These are phyloP conservation scores for Thamnaconus septentrionalis DNA, from an alignment of 2,113 vertebrate genomes.

Conservation along the genomic window DNA sequence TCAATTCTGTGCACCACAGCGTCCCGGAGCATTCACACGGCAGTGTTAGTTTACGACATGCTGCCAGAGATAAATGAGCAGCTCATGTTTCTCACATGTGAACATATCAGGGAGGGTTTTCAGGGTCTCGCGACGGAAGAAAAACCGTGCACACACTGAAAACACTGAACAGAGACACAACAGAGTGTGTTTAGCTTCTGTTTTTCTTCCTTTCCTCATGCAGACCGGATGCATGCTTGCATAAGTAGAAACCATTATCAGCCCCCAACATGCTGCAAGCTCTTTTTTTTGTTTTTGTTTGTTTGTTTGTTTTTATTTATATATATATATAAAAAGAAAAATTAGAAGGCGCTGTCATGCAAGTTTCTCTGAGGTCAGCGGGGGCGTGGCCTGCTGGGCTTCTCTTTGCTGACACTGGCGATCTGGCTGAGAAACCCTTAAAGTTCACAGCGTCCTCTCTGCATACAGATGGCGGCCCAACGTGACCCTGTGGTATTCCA, in stretches of 20 bases:
- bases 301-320: too few species aligned
- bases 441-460: slow-evolving; percentile 46
- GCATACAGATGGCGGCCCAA: slow-evolving; percentile 34
- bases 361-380: slow-evolving; percentile 40
- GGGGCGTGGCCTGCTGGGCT: slow-evolving; percentile 15
- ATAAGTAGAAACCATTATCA: slow-evolving; percentile 32
- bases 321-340: too few species aligned
- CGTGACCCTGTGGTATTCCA: slow-evolving; percentile 41
- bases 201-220: slow-evolving; percentile 57
- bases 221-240: slow-evolving; percentile 54
- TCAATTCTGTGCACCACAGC: slow-evolving; percentile 41
- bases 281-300: slow-evolving; percentile 1
- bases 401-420: slow-evolving; percentile 43
- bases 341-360: slow-evolving; percentile 51
- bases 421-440: slow-evolving; percentile 33
- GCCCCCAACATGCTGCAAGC: slow-evolving; percentile 37
- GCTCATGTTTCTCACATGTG: slow-evolving; percentile 4
- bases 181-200: slow-evolving; percentile 10
- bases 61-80: slow-evolving; percentile 20
- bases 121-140: slow-evolving; percentile 37
- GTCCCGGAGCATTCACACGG: slow-evolving; percentile 43
- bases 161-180: background rate
- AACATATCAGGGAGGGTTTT: slow-evolving; percentile 5
- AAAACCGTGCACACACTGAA: slow-evolving; percentile 44
- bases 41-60: slow-evolving; percentile 59